phyloP scores from a whole-genome alignment of 2,888 invertebrate species.

The Acanthopleura granulata region DNA sequence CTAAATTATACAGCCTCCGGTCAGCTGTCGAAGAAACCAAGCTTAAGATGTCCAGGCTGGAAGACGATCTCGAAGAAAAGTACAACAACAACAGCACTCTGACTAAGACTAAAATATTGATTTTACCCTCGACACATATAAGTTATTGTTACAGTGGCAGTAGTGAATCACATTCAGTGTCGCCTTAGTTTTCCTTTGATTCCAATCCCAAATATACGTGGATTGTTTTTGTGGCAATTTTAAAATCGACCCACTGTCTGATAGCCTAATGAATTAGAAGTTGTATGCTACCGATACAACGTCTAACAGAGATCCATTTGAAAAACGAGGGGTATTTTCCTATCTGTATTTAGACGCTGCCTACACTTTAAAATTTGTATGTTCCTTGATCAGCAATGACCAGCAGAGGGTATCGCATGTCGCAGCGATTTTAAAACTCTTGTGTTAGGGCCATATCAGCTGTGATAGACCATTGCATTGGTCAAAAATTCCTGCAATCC shows the following conservation, averaged over 20 bases:
- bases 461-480: too few relatives aligned
- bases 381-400: too few relatives aligned
- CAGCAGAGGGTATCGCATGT: too few relatives aligned
- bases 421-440: too few relatives aligned
- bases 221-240: background rate
- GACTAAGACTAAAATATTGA: background rate
- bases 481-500: too few relatives aligned
- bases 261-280: too few relatives aligned
- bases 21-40: conserved; percentile 41
- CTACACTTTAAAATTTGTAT: too few relatives aligned
- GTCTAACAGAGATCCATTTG: too few relatives aligned
- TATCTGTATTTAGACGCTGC: too few relatives aligned
- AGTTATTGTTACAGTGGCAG: conserved; percentile 27
- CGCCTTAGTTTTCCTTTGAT: conserved; percentile 21
- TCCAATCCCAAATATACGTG: background rate
- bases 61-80: conserved; percentile 59
- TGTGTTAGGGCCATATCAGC: too few relatives aligned
- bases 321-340: too few relatives aligned
- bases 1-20: conserved; percentile 44
- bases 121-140: conserved; percentile 22
- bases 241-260: background rate
- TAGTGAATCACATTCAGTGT: background rate
- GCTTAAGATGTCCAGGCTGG: conserved; percentile 44
- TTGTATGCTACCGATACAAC: too few relatives aligned
- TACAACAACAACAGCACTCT: conserved; percentile 28